phyloP scores from a whole-genome alignment of 1,140 invertebrate species.

The Probaryconus sp. region DNA sequence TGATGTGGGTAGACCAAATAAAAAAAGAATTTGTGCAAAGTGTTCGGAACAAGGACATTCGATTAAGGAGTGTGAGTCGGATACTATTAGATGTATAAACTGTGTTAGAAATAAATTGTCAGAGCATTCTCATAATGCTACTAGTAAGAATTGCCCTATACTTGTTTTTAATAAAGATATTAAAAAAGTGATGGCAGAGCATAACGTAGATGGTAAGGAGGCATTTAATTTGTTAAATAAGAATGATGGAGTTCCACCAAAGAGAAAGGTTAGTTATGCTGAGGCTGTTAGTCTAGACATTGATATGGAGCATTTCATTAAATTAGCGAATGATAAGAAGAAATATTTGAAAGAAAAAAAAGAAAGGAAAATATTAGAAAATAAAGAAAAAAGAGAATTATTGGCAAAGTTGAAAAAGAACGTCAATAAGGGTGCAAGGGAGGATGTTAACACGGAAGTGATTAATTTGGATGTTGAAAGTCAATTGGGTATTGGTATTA shows the following conservation, averaged over 20 bases:
- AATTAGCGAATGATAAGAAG: neutral
- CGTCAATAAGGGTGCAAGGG: too few relatives aligned
- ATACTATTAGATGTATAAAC: slow-evolving; percentile 2
- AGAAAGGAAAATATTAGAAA: neutral
- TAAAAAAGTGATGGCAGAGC: slow-evolving; percentile 11
- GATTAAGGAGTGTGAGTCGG: neutral
- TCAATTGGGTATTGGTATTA: too few relatives aligned
- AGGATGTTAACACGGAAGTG: too few relatives aligned
- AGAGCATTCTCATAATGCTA: neutral
- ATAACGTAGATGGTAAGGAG: neutral
- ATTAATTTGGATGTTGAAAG: too few relatives aligned
- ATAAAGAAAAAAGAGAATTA: neutral
- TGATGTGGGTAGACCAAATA: neutral
- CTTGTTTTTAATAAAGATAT: slow-evolving; percentile 4
- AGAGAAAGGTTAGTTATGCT: neutral
- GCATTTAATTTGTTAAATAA: neutral
- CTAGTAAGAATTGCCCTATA: neutral
- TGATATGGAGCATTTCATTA: neutral
- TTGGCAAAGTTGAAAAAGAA: too few relatives aligned
- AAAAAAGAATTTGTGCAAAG: neutral
- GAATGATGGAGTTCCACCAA: slow-evolving; percentile 11
- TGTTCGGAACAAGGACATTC: neutral
- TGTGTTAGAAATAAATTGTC: neutral
- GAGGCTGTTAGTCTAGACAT: neutral
- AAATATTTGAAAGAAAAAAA: neutral